phyloP scores from a whole-genome alignment of 1,140 invertebrate species.

The Idris sp. region DNA sequence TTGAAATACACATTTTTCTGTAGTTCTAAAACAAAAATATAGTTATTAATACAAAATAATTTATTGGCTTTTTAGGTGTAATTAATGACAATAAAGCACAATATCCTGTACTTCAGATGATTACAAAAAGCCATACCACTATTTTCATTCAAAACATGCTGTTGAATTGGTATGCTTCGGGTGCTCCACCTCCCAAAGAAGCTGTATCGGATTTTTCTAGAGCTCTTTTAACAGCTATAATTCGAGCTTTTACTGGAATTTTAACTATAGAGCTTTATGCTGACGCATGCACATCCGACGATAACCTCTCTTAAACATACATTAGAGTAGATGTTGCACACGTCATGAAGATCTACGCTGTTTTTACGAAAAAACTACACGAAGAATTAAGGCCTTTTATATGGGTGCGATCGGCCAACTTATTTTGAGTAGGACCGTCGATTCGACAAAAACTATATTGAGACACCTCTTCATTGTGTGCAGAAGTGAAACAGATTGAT shows the following conservation, averaged over 20 bases:
- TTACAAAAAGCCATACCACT: constrained; percentile 3
- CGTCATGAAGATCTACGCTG: too few relatives aligned
- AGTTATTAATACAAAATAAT: too few relatives aligned
- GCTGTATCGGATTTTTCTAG: constrained; percentile 1
- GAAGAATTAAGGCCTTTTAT: too few relatives aligned
- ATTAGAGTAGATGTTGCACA: too few relatives aligned
- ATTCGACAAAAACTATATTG: not conserved
- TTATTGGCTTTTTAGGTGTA: too few relatives aligned
- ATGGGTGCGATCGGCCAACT: not conserved
- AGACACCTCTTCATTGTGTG: not conserved
- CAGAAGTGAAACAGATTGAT: not conserved
- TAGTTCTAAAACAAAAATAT: too few relatives aligned
- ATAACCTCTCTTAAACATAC: too few relatives aligned
- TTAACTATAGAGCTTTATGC: constrained; percentile 2
- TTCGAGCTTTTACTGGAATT: constrained; percentile 1
- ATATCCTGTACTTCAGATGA: too few relatives aligned
- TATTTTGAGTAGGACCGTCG: not conserved
- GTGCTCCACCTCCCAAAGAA: constrained; percentile 1
- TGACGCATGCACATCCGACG: too few relatives aligned
- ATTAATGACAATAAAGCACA: too few relatives aligned
- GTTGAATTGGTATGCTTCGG: not conserved
- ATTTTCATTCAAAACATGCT: not conserved
- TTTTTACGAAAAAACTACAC: too few relatives aligned
- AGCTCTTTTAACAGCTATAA: constrained; percentile 7
- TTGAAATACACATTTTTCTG: too few relatives aligned